Percentiles rank a stretch among this genome's conserved stretches.
phyloP scores from a whole-genome alignment of 2,797 vertebrate species.

The Heliangelus exortis region DNA sequence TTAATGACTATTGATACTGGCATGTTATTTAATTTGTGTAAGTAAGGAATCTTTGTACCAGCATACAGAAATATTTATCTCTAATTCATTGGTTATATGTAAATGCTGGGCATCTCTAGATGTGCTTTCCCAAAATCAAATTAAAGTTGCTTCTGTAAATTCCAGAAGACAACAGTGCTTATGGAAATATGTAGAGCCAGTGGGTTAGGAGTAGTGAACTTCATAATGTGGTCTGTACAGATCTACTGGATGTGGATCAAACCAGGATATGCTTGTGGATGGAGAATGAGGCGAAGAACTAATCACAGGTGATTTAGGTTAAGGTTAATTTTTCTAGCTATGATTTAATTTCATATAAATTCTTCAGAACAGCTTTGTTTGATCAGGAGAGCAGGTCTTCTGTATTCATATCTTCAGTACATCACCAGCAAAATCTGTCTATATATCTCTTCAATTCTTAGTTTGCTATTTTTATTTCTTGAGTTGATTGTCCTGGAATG shows the following conservation, averaged over 20 bases:
- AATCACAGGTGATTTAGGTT: not conserved
- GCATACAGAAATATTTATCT: not conserved
- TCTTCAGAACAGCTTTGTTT: conserved; percentile 10
- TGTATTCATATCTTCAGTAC: not conserved
- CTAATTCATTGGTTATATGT: not conserved
- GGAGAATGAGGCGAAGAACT: not conserved
- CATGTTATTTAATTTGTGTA: not conserved
- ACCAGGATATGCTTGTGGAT: not conserved
- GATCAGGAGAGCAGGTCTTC: not conserved
- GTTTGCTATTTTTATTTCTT: not conserved
- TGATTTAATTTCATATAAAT: not conserved
- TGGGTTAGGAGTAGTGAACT: not conserved
- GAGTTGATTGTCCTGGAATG: not conserved
- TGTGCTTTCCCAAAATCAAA: not conserved
- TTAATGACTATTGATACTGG: not conserved
- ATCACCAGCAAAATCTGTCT: not conserved
- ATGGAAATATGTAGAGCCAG: not conserved
- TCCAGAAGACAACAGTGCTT: not conserved
- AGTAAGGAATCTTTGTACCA: not conserved
- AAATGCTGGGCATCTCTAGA: not conserved
- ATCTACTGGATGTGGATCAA: not conserved
- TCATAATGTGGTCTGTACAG: not conserved
- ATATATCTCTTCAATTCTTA: not conserved
- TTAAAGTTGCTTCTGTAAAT: not conserved
- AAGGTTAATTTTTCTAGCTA: not conserved